Conservation (phyloP, 2,113 vertebrate species). For the Rhinogobius similis region DNA sequence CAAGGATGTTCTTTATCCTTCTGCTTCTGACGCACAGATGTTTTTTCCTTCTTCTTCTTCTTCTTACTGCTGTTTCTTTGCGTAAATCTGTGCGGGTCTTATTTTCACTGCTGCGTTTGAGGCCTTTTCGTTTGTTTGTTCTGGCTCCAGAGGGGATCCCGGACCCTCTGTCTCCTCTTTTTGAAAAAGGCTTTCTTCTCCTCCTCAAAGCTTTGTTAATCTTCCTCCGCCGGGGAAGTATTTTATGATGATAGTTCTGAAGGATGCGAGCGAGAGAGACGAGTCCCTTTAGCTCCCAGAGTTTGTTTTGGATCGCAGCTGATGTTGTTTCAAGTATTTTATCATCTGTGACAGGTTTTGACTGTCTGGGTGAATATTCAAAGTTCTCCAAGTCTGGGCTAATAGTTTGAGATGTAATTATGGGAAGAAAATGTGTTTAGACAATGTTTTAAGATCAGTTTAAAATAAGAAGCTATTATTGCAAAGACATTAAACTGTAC, state of each 20-base stretch:
- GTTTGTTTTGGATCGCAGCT: neutral
- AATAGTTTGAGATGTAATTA: neutral
- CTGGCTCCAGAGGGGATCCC: constrained; percentile 85
- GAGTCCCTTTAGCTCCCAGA: neutral
- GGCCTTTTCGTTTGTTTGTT: constrained; percentile 96
- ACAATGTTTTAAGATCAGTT: too few relatives aligned
- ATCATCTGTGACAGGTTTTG: neutral
- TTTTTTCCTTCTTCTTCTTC: constrained; percentile 97
- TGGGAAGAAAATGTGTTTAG: too few relatives aligned
- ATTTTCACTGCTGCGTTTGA: constrained; percentile 97
- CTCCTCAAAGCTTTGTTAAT: constrained; percentile 50
- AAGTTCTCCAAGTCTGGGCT: neutral
- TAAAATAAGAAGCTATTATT: too few relatives aligned
- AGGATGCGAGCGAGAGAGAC: constrained; percentile 67
- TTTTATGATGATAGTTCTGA: constrained; percentile 82
- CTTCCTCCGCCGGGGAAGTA: constrained; percentile 80
- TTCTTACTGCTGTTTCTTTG: constrained; percentile 79
- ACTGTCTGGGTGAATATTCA: neutral
- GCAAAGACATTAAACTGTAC: too few relatives aligned
- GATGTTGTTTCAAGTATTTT: neutral
- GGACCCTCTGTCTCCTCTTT: constrained; percentile 46
- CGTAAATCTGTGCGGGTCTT: constrained; percentile 93
- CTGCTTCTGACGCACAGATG: constrained; percentile 71
- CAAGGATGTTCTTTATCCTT: too few relatives aligned
- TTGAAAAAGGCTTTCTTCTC: constrained; percentile 62